Evolutionary conservation across 2,888 invertebrate genomes (phyloP), one percentile per base, ranked within the genome.

Genomic region (Crepidodera aurea): DNA sequence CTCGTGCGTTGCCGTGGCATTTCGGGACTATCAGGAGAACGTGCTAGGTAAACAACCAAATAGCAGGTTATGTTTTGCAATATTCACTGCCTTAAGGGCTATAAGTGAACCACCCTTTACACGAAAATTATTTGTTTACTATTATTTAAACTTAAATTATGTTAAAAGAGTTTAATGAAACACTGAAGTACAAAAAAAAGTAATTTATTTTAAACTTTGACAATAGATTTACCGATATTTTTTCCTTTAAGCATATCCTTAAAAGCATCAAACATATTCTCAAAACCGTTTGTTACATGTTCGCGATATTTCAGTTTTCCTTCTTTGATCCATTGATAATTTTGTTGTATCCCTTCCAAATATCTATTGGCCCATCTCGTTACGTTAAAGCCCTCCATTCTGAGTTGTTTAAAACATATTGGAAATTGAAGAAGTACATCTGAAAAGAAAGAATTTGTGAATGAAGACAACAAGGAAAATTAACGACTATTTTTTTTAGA

Each of bases 271-370:
- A 71, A 68, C 68, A 70, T 74, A 55, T 75, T 76, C 66, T 90
- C 89, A 79, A 92, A 91, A n/a, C 77, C 77, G 64, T 70, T 81
- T 1, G 88, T 89, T 1, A 88, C 75, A 51, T 90, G 89, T 78
- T 92, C 92, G 66, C 82, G 82, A 74, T 88, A 88, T 72, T 87
- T 86, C 8, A 92, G 71, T 79, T 90, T 91, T 32, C 90, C 91
- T 81, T 88, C 86, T 50, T 81, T 79, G 60, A 91, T 79, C 88
- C 87, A 89, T 60, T 84, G 77, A n/a, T 85, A 71, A 78, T 90
- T 88, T 67, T 87, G 85, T 22, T 82, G 74, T 18, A 89, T 83
- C 1, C 88, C 90, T 78, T 90, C 89, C 16, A 81, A 74, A 86
- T 85, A 89, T 55, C 86, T 82, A 22, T 22, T 78, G 1, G 62